Base-by-base conservation (phyloP, 2,888 invertebrate genomes). In the Hermaeophaga mercurialis region DNA sequence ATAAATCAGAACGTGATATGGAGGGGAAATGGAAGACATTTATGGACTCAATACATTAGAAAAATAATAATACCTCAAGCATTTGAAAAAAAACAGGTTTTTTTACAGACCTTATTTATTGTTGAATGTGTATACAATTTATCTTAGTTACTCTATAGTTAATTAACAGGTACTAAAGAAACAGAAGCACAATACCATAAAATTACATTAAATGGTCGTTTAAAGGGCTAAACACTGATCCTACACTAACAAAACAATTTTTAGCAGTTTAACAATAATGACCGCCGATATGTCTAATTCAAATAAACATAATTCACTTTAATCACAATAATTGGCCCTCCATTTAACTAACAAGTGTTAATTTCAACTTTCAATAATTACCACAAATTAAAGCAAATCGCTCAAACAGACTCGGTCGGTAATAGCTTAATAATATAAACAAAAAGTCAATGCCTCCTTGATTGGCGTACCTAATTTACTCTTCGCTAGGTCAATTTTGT, bases 381-480 rank as follows among this genome's bases (percentile, higher is more conserved):
- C 31, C 26, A 61, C 53, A 63, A 67, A 68, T 67, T 67, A 66
- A 62, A 60, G 59, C 61, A 58, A 57, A 56, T 43, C 53, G 58
- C 54, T 60, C 46, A 50, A 52, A 56, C 33, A 46, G 47, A 38
- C 49, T 39, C 28, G 49, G 11, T 34, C 47, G 48, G 28, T 63
- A 63, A 58, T 56, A 63, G 69, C 67, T 70, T 75, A 74, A 74
- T 75, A 70, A 72, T 68, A 71, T 68, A 70, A 71, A 70, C 68
- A 71, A 71, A 69, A 69, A 74, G 72, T 71, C 72, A 72, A 70
- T 67, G 72, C 61, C 71, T 72, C 62, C 64, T 67, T 73, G 74
- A 76, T 75, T 76, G 72, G 72, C 73, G 69, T 69, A 71, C 73
- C 70, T 69, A 72, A 73, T 74, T 75, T 72, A 71, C 69, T 65